These are phyloP conservation scores for Scytalopus superciliaris DNA, from an alignment of 2,113 vertebrate genomes.

Conservation along the genomic window DNA sequence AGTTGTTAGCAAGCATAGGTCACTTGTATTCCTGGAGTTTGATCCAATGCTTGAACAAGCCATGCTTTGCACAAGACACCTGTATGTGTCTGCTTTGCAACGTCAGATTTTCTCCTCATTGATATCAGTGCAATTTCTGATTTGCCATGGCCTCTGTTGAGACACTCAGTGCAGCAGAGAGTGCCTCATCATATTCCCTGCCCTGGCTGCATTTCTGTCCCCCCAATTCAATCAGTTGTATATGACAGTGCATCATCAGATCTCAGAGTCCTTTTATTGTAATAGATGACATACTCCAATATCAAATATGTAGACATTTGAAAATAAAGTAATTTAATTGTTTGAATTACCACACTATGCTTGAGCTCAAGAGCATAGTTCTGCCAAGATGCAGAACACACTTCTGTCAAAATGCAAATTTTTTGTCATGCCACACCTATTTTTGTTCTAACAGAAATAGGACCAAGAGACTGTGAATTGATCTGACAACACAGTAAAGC, in stretches of 20 bases:
- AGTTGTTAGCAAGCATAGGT: not conserved
- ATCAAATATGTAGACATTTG: not conserved
- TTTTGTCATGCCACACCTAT: not conserved
- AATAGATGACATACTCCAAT: not conserved
- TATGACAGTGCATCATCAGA: not conserved
- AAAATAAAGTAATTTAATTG: not conserved
- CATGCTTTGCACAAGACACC: not conserved
- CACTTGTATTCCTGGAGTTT: not conserved
- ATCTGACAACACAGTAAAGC: not conserved
- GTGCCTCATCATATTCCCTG: not conserved
- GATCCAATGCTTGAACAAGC: not conserved
- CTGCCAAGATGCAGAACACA: not conserved
- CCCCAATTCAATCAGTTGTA: not conserved
- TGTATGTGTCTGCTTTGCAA: not conserved
- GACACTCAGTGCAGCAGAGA: fast-evolving
- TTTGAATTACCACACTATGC: not conserved
- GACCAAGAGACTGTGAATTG: not conserved
- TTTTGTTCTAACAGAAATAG: not conserved
- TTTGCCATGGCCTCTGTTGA: not conserved
- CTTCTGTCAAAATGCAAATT: not conserved
- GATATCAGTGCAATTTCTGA: fast-evolving
- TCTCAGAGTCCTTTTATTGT: not conserved
- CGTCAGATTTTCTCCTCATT: not conserved
- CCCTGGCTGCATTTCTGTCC: not conserved
- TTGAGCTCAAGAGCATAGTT: not conserved